These are phyloP conservation scores for Gymnothorax javanicus DNA, from an alignment of 2,797 vertebrate genomes.

Conservation along the genomic window DNA sequence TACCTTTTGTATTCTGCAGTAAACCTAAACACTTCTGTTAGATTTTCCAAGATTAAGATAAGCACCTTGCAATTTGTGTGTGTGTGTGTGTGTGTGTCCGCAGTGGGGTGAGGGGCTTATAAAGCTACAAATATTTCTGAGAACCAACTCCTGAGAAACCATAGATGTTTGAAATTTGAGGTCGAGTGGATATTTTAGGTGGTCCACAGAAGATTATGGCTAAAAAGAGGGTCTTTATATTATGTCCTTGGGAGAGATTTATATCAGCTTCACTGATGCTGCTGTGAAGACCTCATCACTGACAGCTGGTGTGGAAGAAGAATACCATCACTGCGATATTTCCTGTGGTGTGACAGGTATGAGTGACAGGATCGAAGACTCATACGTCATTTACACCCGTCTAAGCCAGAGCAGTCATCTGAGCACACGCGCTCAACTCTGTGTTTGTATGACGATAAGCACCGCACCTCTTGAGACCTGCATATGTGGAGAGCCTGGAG, in stretches of 20 bases:
- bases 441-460: not conserved
- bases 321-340: not conserved
- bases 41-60: too few species aligned
- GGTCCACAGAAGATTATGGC: too few species aligned
- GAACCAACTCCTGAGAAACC: not conserved
- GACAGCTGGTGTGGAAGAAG: not conserved
- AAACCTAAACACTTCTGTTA: too few species aligned
- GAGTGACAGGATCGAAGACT: not conserved
- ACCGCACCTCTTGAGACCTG: not conserved
- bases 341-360: not conserved
- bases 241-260: constrained; percentile 28
- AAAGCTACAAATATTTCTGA: constrained; percentile 28
- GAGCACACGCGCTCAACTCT: not conserved
- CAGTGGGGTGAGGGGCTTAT: constrained; percentile 47
- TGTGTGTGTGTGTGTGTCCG: constrained; percentile 42
- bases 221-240: too few species aligned
- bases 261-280: not conserved
- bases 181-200: too few species aligned
- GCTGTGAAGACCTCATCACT: not conserved
- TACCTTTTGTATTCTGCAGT: too few species aligned
- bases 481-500: not conserved
- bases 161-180: too few species aligned
- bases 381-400: not conserved
- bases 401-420: not conserved
- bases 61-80: not conserved